Evolutionary conservation across 2,888 invertebrate genomes (phyloP), one percentile per base, ranked within the genome.

Genomic region (Chaetogeoica ovagalla): DNA sequence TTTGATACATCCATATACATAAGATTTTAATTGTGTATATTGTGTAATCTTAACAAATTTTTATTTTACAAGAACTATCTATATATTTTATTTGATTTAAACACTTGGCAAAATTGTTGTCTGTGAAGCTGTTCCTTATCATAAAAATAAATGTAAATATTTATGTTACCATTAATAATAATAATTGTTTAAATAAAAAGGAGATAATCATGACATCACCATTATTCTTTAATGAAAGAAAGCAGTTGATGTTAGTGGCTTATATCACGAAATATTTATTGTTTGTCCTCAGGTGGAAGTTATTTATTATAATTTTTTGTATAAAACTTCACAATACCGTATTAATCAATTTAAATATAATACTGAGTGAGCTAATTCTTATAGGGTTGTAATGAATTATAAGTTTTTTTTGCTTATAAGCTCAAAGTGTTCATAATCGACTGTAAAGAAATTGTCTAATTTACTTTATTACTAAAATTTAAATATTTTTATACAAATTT

Each of bases 161-260:
- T 79, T 79, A 79, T 79, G 79, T 79, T 79, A 79, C 79, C 79
- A 79, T 79, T 79, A 79, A 63, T 79, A 79, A 63, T 79, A 79
- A 79, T 79, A 76, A 59, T 76, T 76, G 59, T 79, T 77, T 63
- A 57, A 57, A 79, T 71, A 63, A 70, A 70, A 79, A 79, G 11
- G 70, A 63, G 70, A 71, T 77, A 69, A 79, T 79, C 79, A 79
- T 79, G 79, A 71, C 79, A 9, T 63, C 79, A 70, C 39, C 62
- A 63, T 71, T 39, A 71, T 79, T 79, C 5, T 70, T 63, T 43
- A 55, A 48, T 48, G 11, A 62, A 66, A 59, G 21, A 48, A 63
- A 63, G 39, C 55, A 70, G 43, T 71, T 71, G 52, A 70, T 70
- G 60, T 69, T 52, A 62, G 69, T 79, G 71, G 70, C 71, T 70